Conservation (phyloP, 2,888 invertebrate species). For the Microchrysa polita region DNA sequence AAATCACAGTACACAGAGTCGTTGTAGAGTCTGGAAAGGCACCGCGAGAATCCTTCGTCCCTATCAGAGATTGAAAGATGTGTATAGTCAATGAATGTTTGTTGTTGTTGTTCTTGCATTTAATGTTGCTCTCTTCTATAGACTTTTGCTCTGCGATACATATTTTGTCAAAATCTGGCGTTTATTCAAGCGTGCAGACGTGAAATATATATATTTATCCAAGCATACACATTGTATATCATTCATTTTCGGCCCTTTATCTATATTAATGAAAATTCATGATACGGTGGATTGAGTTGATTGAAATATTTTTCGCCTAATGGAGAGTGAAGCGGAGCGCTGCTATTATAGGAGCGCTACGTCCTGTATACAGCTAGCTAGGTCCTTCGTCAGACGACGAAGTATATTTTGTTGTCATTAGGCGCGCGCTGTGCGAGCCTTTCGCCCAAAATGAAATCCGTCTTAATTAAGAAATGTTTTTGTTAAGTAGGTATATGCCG, state of each 20-base stretch:
- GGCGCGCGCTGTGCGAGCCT: no score
- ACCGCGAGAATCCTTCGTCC: background rate
- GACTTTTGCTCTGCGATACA: no score
- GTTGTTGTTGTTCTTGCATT: constrained; percentile 6
- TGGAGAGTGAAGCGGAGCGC: no score
- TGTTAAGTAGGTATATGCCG: background rate
- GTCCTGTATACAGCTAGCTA: no score
- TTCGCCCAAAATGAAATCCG: no score
- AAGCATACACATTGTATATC: background rate
- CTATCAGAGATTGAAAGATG: background rate
- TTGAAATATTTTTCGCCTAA: constrained; percentile 1
- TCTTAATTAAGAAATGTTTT: background rate
- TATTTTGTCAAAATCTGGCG: background rate
- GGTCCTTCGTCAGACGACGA: no score
- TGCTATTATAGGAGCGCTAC: no score
- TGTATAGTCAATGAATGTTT: no score
- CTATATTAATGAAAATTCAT: constrained; percentile 38
- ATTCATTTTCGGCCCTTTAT: constrained; percentile 15
- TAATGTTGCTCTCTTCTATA: no score
- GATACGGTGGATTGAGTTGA: background rate
- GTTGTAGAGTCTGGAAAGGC: background rate
- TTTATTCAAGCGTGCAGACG: background rate
- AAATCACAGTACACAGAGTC: background rate
- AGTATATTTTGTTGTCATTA: no score
- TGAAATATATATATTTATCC: background rate